Evolutionary conservation across 2,888 invertebrate species (phyloP), one percentile per base, ranked within the genome.

Genomic region (Limenitis camilla): DNA sequence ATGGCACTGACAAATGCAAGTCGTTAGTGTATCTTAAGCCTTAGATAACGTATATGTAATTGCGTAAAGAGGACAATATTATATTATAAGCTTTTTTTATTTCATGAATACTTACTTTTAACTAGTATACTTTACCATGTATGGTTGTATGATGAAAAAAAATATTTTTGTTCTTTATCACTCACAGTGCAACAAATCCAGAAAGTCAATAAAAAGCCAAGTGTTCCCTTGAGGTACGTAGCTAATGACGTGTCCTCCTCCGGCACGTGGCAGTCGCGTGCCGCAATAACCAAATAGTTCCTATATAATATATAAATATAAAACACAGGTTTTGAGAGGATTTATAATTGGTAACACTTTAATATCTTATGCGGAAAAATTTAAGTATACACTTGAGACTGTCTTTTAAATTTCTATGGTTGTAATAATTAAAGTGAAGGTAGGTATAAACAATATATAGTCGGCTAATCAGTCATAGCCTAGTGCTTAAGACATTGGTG

Each of bases 181-280:
- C 55, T 40, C 52, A 40, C 53, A 49, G 43, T 54, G 53, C 40
- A 46, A 48, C 36, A 43, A 40, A 40, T 60, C 52, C 56, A 58
- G 54, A 64, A 62, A 49, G 54, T 57, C 54, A 50, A 58, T 55
- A 62, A 60, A 69, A 70, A 74, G 75, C 62, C 62, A 61, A 63
- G 64, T 63, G 58, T 66, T 77, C 83, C 74, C 81, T 53, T 48
- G 76, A 74, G 79, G 74, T 69, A 66, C 66, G 69, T 55, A 66
- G 81, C 82, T 86, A 86, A 86, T 84, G 86, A 83, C 81, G 72
- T 78, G 77, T 76, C 72, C 81, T 76, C 65, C 66, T 63, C 56
- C 40, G 78, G 68, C 86, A 77, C 86, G 86, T 76, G 86, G 58
- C 76, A 43, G 72, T 53, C 86, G 78, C 85, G 86, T 75, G 85